Conservation (phyloP, 64 coral and sea anemone genomes). For the Dendronephthya gigantea region DNA sequence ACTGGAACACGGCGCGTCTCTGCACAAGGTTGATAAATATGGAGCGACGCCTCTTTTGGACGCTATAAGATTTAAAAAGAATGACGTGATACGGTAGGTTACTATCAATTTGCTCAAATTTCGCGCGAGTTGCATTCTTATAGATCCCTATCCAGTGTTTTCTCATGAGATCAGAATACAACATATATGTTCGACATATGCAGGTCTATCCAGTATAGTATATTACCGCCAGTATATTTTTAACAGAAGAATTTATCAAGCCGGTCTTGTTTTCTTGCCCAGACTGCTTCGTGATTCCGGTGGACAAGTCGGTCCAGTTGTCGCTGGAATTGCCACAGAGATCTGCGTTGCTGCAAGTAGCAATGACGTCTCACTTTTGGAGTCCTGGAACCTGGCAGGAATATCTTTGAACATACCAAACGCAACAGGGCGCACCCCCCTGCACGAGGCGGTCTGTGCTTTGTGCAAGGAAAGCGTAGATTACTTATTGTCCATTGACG, state of each 20-base stretch:
- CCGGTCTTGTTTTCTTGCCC: neutral
- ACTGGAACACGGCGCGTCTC: conserved; percentile 1
- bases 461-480: conserved; percentile 42
- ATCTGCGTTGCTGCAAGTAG: neutral
- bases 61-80: neutral
- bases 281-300: conserved; percentile 7
- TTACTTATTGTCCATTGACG: conserved; percentile 38
- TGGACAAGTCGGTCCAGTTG: neutral
- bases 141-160: no score
- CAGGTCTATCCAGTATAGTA: no score
- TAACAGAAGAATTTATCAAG: no score
- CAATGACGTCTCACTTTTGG: neutral
- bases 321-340: neutral
- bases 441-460: conserved; percentile 46
- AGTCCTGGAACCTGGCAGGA: neutral
- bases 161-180: no score
- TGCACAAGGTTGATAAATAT: conserved; percentile 1
- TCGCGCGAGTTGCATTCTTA: no score
- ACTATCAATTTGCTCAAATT: no score
- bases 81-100: neutral
- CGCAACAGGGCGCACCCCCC: neutral
- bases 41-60: neutral
- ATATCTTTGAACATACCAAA: neutral
- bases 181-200: no score
- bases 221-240: no score